Percentiles rank a stretch among this genome's conserved stretches.
These are phyloP conservation scores for Hyalella azteca DNA, from an alignment of 2,888 invertebrate species.

Conservation along the genomic window DNA sequence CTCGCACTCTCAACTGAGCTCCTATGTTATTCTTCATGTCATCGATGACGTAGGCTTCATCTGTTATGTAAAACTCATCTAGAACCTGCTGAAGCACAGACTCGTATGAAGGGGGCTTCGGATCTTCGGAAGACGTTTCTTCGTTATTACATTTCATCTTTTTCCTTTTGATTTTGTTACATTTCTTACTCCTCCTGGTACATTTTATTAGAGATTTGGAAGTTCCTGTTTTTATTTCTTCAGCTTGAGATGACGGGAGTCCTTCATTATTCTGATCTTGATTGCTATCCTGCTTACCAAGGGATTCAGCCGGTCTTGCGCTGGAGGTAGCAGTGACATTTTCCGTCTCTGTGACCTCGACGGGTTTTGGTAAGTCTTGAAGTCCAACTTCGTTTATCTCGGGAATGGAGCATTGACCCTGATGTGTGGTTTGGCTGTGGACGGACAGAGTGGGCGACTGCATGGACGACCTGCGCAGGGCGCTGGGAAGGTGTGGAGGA, in stretches of 20 bases:
- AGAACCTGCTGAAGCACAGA: constrained; percentile 17
- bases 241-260: background rate
- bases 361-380: background rate
- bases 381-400: background rate
- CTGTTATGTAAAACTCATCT: constrained; percentile 27
- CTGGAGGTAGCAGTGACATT: background rate
- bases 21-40: constrained; percentile 27
- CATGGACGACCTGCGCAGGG: constrained; percentile 1
- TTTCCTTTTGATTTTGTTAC: background rate
- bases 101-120: constrained; percentile 28
- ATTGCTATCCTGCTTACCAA: background rate
- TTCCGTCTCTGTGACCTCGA: background rate
- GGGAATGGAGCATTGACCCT: background rate
- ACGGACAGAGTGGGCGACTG: background rate
- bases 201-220: background rate
- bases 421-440: background rate
- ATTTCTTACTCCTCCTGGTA: background rate
- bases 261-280: background rate
- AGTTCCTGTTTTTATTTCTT: background rate
- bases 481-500: constrained; percentile 14
- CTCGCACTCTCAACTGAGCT: constrained; percentile 42
- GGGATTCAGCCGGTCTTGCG: background rate
- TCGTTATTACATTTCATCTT: background rate
- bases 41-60: constrained; percentile 28
- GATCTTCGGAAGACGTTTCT: background rate